A percentile compares a stretch with the other conserved stretches of the same genome.
phyloP scores from a whole-genome alignment of 2,888 invertebrate genomes.

The Notocelia uddmanniana region DNA sequence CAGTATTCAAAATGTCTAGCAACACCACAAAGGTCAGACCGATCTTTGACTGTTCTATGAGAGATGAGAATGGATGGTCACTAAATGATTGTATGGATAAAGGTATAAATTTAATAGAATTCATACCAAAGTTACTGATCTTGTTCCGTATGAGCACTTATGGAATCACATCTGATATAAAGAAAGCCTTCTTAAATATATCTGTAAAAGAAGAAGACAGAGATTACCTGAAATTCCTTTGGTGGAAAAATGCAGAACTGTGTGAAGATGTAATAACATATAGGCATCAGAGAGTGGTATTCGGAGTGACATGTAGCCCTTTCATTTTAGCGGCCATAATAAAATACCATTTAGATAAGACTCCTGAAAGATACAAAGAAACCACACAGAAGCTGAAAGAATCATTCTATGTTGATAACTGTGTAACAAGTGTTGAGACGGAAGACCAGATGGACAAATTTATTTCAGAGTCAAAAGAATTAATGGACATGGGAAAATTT shows the following conservation, averaged over 20 bases:
- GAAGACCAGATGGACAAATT: background rate
- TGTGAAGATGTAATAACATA: conserved; percentile 14
- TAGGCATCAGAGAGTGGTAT: conserved; percentile 28
- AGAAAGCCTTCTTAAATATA: conserved; percentile 2
- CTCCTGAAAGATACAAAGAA: background rate
- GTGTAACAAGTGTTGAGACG: conserved; percentile 34
- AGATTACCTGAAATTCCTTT: conserved; percentile 13
- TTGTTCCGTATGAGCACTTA: no score
- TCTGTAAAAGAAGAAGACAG: background rate
- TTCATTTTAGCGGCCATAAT: conserved; percentile 38
- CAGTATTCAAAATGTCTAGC: conserved; percentile 42
- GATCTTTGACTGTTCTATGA: conserved; percentile 8
- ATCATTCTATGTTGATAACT: conserved; percentile 44
- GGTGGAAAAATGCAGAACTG: background rate
- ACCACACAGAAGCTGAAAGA: conserved; percentile 29
- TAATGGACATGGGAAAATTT: background rate
- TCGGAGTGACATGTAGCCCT: conserved; percentile 37
- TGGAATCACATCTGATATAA: conserved; percentile 13
- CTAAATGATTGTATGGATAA: conserved; percentile 16
- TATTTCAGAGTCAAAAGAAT: background rate
- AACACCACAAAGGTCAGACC: conserved; percentile 39
- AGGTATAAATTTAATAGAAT: conserved; percentile 5
- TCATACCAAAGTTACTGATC: background rate
- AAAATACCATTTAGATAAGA: conserved; percentile 27
- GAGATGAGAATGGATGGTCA: background rate